These are phyloP conservation scores for Dicaeum eximium DNA, from an alignment of 2,113 vertebrate species.

Conservation along the genomic window DNA sequence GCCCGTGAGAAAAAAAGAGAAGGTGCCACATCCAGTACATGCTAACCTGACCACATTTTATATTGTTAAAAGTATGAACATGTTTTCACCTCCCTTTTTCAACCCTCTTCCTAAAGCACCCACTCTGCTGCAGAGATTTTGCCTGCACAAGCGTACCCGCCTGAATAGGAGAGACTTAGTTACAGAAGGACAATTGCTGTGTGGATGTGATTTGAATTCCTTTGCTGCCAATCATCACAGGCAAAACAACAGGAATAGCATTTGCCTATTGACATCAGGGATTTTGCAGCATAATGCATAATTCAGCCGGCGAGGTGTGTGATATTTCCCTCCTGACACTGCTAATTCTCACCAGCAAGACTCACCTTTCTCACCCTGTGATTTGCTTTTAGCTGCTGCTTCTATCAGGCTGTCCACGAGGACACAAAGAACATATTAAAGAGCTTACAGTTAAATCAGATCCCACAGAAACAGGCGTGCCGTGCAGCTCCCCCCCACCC, in stretches of 20 bases:
- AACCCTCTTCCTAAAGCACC: neutral
- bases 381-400: constrained; percentile 14
- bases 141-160: neutral
- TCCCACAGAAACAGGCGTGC: neutral
- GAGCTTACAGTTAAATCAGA: neutral
- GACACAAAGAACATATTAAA: neutral
- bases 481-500: neutral
- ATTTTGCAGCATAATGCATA: constrained; percentile 39
- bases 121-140: neutral
- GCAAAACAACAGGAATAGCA: constrained; percentile 18
- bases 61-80: neutral
- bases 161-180: neutral
- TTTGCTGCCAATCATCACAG: constrained; percentile 39
- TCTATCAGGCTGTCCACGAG: neutral
- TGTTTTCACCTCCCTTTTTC: neutral
- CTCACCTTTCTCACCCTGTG: neutral
- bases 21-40: neutral
- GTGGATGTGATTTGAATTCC: constrained; percentile 50
- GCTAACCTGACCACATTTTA: neutral
- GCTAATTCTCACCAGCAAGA: constrained; percentile 1
- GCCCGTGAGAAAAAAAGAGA: neutral
- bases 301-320: neutral
- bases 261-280: neutral
- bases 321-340: constrained; percentile 33
- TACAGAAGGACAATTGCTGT: constrained; percentile 28